Evolutionary conservation across 2,888 invertebrate species (phyloP).

Genomic region (Teleiodes luculella): DNA sequence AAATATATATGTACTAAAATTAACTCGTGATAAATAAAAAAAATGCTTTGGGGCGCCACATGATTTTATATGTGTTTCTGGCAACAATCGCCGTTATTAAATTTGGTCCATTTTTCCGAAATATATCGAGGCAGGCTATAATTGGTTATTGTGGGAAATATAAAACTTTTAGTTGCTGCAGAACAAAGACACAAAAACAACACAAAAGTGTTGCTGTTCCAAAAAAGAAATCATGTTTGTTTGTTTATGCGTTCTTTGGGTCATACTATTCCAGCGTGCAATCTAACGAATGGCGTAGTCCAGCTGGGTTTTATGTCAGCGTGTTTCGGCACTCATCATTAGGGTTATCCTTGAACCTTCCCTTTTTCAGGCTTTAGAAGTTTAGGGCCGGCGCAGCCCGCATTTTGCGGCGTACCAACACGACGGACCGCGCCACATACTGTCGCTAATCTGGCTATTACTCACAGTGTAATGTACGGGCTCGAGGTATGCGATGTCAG

Average conservation of each 20-base stretch:
- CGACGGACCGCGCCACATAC: constrained; percentile 29
- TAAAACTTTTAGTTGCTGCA: too few relatives aligned
- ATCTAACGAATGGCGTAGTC: not conserved
- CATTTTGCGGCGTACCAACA: constrained; percentile 18
- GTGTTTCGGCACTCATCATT: not conserved
- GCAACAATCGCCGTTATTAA: too few relatives aligned
- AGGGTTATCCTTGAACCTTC: constrained; percentile 3
- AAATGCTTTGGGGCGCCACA: too few relatives aligned
- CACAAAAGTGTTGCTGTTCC: too few relatives aligned
- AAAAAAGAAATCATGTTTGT: too few relatives aligned
- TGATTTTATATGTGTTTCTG: too few relatives aligned
- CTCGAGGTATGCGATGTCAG: constrained; percentile 24
- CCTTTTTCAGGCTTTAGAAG: constrained; percentile 16
- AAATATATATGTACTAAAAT: too few relatives aligned
- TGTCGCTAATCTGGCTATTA: constrained; percentile 52
- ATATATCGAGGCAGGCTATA: too few relatives aligned
- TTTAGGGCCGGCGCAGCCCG: constrained; percentile 11
- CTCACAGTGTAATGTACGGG: constrained; percentile 52
- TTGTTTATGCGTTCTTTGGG: not conserved
- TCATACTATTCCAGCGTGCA: not conserved
- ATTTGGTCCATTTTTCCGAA: too few relatives aligned
- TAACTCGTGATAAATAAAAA: too few relatives aligned
- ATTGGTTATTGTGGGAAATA: too few relatives aligned
- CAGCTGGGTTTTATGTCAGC: not conserved
- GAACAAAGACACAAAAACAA: too few relatives aligned